These are phyloP conservation scores for Adelges cooleyi DNA, from an alignment of 1,140 invertebrate genomes.

Conservation along the genomic window DNA sequence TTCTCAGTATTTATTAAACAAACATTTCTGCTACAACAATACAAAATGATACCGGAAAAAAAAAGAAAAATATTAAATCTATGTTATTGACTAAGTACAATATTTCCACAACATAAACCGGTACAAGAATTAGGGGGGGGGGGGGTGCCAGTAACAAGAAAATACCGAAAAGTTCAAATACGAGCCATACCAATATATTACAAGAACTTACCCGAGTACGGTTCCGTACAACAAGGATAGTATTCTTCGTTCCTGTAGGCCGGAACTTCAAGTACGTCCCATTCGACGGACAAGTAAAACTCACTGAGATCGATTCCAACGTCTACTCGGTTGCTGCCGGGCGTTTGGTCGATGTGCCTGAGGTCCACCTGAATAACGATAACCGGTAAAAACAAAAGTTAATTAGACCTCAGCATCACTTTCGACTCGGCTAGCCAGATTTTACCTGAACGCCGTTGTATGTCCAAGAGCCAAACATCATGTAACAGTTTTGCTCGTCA, in stretches of 20 bases:
- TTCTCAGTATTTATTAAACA: too few relatives aligned
- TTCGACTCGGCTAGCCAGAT: too few relatives aligned
- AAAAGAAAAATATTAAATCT: too few relatives aligned
- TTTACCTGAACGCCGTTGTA: constrained; percentile 79
- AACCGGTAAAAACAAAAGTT: constrained; percentile 30
- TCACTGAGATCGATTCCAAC: constrained; percentile 80
- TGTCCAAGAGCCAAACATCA: constrained; percentile 96
- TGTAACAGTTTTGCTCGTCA: constrained; percentile 83
- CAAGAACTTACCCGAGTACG: constrained; percentile 64
- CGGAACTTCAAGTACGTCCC: constrained; percentile 85
- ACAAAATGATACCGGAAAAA: too few relatives aligned
- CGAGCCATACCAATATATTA: too few relatives aligned
- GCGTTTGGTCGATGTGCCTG: constrained; percentile 65
- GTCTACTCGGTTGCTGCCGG: constrained; percentile 63
- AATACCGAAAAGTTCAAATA: too few relatives aligned
- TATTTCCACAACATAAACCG: too few relatives aligned
- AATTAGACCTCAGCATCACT: too few relatives aligned
- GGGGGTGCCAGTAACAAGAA: too few relatives aligned
- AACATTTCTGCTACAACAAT: too few relatives aligned
- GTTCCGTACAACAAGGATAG: constrained; percentile 72
- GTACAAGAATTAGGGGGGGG: too few relatives aligned
- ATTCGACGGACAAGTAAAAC: constrained; percentile 88
- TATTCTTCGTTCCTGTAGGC: constrained; percentile 82
- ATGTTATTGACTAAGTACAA: too few relatives aligned
- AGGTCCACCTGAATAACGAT: constrained; percentile 57